Percentiles rank a stretch among this genome's conserved stretches.
These are phyloP conservation scores for Onchidella celtica DNA, from an alignment of 2,888 invertebrate species.

Conservation along the genomic window DNA sequence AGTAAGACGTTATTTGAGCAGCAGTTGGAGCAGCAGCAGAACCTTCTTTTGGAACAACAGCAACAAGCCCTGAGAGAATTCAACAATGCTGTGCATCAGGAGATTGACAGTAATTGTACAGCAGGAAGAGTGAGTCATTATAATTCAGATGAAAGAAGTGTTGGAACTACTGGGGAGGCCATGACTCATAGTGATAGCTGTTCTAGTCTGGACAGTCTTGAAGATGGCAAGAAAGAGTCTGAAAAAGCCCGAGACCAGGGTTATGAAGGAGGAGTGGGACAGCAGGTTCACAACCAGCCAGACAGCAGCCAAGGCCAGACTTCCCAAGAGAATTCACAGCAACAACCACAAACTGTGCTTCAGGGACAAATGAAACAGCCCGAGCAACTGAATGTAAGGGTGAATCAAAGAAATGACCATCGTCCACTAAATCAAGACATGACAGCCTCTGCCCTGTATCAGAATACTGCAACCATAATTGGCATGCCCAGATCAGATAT, in stretches of 20 bases:
- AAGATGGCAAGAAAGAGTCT: conserved; percentile 50
- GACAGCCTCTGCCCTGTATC: not conserved
- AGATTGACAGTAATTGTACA: conserved; percentile 65
- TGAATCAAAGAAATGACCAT: not conserved
- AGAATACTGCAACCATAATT: not conserved
- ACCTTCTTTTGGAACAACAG: conserved; percentile 70
- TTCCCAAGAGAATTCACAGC: not conserved
- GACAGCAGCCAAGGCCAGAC: not conserved
- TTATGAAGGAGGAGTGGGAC: not conserved
- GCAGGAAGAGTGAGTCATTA: conserved; percentile 51
- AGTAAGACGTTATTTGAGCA: conserved; percentile 76
- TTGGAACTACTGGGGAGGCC: not conserved
- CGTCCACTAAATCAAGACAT: conserved; percentile 1
- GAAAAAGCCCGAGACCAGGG: not conserved
- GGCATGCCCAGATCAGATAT: not conserved
- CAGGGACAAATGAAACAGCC: not conserved
- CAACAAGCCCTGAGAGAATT: conserved; percentile 71
- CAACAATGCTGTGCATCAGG: conserved; percentile 70
- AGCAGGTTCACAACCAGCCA: not conserved
- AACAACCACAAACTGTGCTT: not conserved
- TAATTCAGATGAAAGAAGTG: conserved; percentile 7
- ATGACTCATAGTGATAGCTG: conserved; percentile 64
- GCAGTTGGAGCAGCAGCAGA: conserved; percentile 74
- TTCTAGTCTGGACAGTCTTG: conserved; percentile 72
- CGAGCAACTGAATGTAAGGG: not conserved